Evolutionary conservation across 2,113 vertebrate genomes (phyloP).

Genomic region (Carassius auratus): DNA sequence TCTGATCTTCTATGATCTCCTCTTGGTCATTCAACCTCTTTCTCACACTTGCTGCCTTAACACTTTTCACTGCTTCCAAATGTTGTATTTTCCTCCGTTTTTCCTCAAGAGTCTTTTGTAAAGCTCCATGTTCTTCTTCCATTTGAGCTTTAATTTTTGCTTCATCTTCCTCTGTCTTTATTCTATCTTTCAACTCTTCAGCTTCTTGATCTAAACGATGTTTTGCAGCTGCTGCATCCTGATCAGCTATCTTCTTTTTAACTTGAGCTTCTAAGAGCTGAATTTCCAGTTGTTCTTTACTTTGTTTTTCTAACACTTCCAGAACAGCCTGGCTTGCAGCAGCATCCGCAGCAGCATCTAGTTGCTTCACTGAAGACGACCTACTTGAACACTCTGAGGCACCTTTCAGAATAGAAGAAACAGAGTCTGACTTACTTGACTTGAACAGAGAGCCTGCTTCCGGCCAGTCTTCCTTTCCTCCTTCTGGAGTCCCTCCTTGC

Average conservation of each 20-base stretch:
- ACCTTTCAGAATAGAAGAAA: conserved; percentile 14
- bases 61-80: conserved; percentile 15
- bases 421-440: not conserved
- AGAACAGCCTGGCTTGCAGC: conserved; percentile 61
- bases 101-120: conserved; percentile 30
- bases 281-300: conserved; percentile 46
- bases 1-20: not conserved
- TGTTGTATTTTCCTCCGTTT: conserved; percentile 21
- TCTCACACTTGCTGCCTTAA: conserved; percentile 19
- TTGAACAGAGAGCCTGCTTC: conserved; percentile 46
- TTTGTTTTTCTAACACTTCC: conserved; percentile 47
- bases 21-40: conserved; percentile 8
- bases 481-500: conserved; percentile 22
- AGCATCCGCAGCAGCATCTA: conserved; percentile 42
- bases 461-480: conserved; percentile 39
- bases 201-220: conserved; percentile 22
- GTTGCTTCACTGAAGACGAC: conserved; percentile 28
- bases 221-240: conserved; percentile 14
- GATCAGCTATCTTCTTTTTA: not conserved
- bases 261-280: not conserved
- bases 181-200: not conserved
- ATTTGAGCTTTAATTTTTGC: conserved; percentile 2
- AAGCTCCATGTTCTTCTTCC: conserved; percentile 36
- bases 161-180: conserved; percentile 48
- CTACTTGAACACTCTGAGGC: conserved; percentile 10